Conservation (phyloP, 2,888 invertebrate genomes). For the Caenorhabditis sp. region DNA sequence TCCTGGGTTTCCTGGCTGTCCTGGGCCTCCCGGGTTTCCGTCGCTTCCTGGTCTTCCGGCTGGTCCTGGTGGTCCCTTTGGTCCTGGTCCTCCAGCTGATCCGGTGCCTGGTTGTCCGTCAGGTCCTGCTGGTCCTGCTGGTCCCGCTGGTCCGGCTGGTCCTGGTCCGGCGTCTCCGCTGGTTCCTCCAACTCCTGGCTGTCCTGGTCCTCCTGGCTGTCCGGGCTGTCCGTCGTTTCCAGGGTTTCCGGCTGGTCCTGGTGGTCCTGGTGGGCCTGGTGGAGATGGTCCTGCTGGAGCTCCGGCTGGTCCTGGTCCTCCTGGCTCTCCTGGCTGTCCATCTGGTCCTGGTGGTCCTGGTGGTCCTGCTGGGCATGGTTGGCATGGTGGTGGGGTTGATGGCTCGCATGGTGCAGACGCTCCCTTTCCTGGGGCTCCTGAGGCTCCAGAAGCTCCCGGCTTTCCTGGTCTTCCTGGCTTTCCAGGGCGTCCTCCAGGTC, state of each 20-base stretch:
- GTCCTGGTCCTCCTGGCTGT: slow-evolving; percentile 48
- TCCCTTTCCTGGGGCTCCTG: slow-evolving; percentile 71
- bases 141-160: slow-evolving; percentile 65
- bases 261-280: slow-evolving; percentile 63
- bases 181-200: slow-evolving; percentile 17
- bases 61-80: slow-evolving; percentile 67
- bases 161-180: slow-evolving; percentile 39
- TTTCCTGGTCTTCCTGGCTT: slow-evolving; percentile 66
- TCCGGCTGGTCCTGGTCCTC: slow-evolving; percentile 63
- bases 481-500: slow-evolving; percentile 58
- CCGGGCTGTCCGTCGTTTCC: slow-evolving; percentile 60
- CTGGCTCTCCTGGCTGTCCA: slow-evolving; percentile 66
- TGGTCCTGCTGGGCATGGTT: slow-evolving; percentile 70
- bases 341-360: slow-evolving; percentile 73
- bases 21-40: slow-evolving; percentile 60
- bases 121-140: slow-evolving; percentile 74
- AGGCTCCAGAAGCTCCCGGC: slow-evolving; percentile 70
- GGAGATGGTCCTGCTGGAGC: slow-evolving; percentile 39
- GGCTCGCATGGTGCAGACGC: slow-evolving; percentile 56
- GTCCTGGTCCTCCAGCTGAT: slow-evolving; percentile 62
- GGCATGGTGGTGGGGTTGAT: slow-evolving; percentile 60
- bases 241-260: slow-evolving; percentile 50
- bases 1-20: slow-evolving; percentile 68
- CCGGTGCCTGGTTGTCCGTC: slow-evolving; percentile 37
- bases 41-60: slow-evolving; percentile 61